These are phyloP conservation scores for Trissolcus japonicus DNA, from an alignment of 2,888 invertebrate species.

Conservation along the genomic window DNA sequence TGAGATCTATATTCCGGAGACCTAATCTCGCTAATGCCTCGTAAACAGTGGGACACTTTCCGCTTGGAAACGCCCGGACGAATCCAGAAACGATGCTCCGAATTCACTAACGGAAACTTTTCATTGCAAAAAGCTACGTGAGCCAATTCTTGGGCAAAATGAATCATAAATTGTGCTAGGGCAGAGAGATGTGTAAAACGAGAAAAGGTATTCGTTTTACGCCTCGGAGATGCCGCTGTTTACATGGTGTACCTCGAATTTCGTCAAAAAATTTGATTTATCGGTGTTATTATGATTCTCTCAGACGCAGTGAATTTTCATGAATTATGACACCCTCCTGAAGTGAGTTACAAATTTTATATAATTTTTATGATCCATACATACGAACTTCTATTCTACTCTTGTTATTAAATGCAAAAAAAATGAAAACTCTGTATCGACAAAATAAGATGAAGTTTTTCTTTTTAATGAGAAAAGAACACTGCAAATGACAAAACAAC, in stretches of 20 bases:
- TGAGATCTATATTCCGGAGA: constrained; percentile 58
- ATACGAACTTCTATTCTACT: too few species aligned
- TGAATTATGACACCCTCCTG: constrained; percentile 16
- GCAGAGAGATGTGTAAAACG: constrained; percentile 32
- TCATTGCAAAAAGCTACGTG: constrained; percentile 51
- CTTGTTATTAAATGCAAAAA: too few species aligned
- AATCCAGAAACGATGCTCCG: constrained; percentile 37
- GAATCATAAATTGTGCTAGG: constrained; percentile 42
- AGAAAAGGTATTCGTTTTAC: constrained; percentile 44
- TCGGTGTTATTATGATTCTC: constrained; percentile 35
- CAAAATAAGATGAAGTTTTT: too few species aligned
- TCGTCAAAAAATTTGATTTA: constrained; percentile 47
- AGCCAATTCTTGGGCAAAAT: constrained; percentile 53
- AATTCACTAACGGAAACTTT: constrained; percentile 53
- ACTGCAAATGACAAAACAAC: too few species aligned
- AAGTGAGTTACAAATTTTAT: too few species aligned
- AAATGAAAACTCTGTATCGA: too few species aligned
- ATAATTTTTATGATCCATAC: too few species aligned
- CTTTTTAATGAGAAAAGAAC: too few species aligned
- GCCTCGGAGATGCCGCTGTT: constrained; percentile 38
- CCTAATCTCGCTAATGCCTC: constrained; percentile 68
- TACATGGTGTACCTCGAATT: constrained; percentile 22
- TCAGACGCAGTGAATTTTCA: constrained; percentile 9
- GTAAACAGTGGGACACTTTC: constrained; percentile 62
- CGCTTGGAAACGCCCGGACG: constrained; percentile 10